Percentiles rank a stretch among this genome's conserved stretches.
phyloP scores from a whole-genome alignment of 53 echinoderm and acorn worm species.

The Patiria pectinifera region DNA sequence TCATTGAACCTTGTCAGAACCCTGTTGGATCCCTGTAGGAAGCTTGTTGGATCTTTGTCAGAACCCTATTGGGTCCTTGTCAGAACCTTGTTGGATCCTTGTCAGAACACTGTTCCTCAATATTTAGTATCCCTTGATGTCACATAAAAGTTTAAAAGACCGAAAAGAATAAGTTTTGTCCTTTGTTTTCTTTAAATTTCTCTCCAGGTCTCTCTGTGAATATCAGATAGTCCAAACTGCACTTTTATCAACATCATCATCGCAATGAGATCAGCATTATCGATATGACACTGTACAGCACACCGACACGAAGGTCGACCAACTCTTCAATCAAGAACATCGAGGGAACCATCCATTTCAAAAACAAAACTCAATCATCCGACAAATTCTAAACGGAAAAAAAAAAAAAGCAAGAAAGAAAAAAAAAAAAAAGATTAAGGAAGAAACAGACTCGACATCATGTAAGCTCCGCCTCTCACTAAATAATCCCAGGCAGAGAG shows the following conservation, averaged over 20 bases:
- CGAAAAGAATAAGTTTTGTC: background rate
- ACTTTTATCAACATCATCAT: background rate
- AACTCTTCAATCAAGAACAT: background rate
- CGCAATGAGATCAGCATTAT: background rate
- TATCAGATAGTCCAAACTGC: background rate
- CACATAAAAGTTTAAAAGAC: background rate
- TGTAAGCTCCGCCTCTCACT: background rate
- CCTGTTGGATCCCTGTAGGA: background rate
- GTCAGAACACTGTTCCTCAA: no score
- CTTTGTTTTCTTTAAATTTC: background rate
- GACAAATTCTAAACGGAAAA: background rate
- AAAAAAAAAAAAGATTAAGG: background rate
- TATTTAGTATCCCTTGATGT: no score
- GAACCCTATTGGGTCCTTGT: no score
- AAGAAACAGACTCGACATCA: conserved; percentile 10
- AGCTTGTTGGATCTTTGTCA: background rate
- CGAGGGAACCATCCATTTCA: background rate
- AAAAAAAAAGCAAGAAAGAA: background rate
- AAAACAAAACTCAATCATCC: conserved; percentile 9
- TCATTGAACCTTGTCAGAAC: background rate
- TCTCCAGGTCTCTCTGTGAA: background rate
- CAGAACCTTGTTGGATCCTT: no score
- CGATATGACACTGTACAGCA: background rate
- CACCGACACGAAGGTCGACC: background rate
- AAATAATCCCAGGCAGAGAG: background rate